Percentiles rank a stretch among this genome's conserved stretches.
phyloP scores from a whole-genome alignment of 2,797 vertebrate genomes.

The Sparus aurata region DNA sequence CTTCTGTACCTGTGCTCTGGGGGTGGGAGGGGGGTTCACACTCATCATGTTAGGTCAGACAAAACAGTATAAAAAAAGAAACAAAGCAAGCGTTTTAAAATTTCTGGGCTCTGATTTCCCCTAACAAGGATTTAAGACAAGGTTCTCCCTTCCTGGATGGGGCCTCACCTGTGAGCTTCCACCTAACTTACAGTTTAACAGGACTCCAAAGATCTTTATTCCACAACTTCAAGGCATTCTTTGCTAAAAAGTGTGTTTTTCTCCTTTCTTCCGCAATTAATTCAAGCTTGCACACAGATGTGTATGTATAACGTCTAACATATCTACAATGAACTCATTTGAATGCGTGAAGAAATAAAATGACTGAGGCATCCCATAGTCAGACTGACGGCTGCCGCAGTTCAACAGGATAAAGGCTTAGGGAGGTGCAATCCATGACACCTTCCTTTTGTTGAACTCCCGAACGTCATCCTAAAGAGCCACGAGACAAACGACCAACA shows the following conservation, averaged over 20 bases:
- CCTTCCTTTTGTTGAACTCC: constrained; percentile 69
- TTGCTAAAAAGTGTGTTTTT: constrained; percentile 60
- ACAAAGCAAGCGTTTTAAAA: constrained; percentile 13
- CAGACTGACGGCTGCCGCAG: constrained; percentile 64
- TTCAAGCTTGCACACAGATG: constrained; percentile 69
- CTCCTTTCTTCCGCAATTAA: constrained; percentile 61
- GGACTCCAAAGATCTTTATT: constrained; percentile 52
- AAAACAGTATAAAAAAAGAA: constrained; percentile 64
- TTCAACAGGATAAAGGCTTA: constrained; percentile 79
- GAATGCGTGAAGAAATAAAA: constrained; percentile 72
- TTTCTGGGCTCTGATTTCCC: constrained; percentile 65
- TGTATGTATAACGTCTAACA: constrained; percentile 72
- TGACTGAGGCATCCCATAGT: constrained; percentile 72
- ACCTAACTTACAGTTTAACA: constrained; percentile 59
- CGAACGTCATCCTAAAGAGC: constrained; percentile 64
- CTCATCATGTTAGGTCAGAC: constrained; percentile 57
- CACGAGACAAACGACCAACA: constrained; percentile 58
- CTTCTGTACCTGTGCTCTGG: constrained; percentile 68
- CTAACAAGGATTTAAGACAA: constrained; percentile 75
- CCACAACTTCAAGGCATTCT: constrained; percentile 74
- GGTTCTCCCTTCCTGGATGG: constrained; percentile 67
- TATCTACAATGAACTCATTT: constrained; percentile 77
- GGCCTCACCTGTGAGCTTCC: constrained; percentile 56
- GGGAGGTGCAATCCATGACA: constrained; percentile 69
- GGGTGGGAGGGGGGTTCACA: constrained; percentile 32